Base-by-base conservation (phyloP, 1,140 invertebrate genomes). In the Antheraea pernyi region DNA sequence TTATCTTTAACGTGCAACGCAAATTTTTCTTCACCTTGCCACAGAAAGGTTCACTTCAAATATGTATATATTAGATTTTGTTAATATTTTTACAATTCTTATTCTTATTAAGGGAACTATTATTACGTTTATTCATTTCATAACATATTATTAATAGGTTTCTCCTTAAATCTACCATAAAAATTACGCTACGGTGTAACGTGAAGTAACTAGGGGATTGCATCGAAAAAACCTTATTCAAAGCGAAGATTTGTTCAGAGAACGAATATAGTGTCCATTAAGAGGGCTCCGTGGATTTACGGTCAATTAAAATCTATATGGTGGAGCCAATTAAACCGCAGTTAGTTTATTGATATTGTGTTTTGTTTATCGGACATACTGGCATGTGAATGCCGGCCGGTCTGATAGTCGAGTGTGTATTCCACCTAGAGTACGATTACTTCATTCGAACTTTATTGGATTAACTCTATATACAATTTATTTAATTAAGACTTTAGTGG, bases 251-350 rank as follows among this genome's bases (percentile, higher is more conserved):
- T 84, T 84, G 80, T 85, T 77, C 69, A 68, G 70, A 72, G 67
- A 71, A 71, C 68, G 70, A 63, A 79, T 65, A 74, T 70, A 73
- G 66, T 70, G 67, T 71, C 80, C 78, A 84, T 88, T 87, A 88
- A 77, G 74, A 70, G 68, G 69, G 68, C 71, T 75, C 67, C 30
- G 53, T 39, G 72, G 81, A 89, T 87, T 89, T 89, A 91, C 77
- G 79, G 76, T 77, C 88, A 91, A 91, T 91, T 91, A 91, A 91
- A 91, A 89, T 88, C 80, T 88, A 88, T 88, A 89, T 84, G 79
- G 76, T 78, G 70, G 79, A 72, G 75, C 83, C 87, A 91, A 90
- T 91, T 91, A 90, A 91, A 86, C 74, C 70, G 75, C 73, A 73
- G 77, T 81, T 82, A 72, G 78, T 91, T 88, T 89, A 91, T 88